These are phyloP conservation scores for Poeciliopsis retropinna DNA, from an alignment of 2,113 vertebrate species.

Conservation along the genomic window DNA sequence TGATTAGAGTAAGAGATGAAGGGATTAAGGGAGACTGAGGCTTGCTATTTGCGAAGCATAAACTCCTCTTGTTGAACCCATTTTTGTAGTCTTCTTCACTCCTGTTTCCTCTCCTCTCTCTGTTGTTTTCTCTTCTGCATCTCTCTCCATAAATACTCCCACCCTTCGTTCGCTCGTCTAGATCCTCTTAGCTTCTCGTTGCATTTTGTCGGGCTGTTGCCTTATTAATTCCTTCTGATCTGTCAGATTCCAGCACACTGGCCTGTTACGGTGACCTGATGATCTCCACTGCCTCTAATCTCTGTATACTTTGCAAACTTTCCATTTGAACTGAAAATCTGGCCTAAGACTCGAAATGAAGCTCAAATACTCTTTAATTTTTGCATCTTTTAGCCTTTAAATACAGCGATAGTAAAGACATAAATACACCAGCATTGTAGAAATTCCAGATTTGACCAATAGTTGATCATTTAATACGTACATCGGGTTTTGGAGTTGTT, in stretches of 20 bases:
- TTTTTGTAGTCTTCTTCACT: background rate
- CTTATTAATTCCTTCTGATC: constrained; percentile 5
- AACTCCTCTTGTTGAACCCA: background rate
- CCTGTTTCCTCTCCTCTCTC: background rate
- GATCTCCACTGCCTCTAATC: constrained; percentile 21
- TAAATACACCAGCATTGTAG: background rate
- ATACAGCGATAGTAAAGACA: background rate
- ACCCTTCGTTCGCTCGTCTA: background rate
- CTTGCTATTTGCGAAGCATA: background rate
- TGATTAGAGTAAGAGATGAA: background rate
- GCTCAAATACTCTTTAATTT: background rate
- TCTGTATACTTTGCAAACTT: constrained; percentile 11
- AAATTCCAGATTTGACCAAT: background rate
- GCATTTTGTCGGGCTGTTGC: background rate
- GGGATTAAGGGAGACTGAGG: background rate
- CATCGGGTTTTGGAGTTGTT: background rate
- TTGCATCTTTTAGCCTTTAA: background rate
- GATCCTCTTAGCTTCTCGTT: background rate
- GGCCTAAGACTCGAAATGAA: constrained; percentile 35
- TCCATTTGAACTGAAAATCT: constrained; percentile 26
- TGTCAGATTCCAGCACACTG: constrained; percentile 49
- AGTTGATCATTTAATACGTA: background rate
- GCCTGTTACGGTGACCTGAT: constrained; percentile 40
- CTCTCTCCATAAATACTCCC: constrained; percentile 39
- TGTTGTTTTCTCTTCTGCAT: constrained; percentile 24